These are phyloP conservation scores for Diploptera punctata DNA, from an alignment of 2,888 invertebrate genomes.

Conservation along the genomic window DNA sequence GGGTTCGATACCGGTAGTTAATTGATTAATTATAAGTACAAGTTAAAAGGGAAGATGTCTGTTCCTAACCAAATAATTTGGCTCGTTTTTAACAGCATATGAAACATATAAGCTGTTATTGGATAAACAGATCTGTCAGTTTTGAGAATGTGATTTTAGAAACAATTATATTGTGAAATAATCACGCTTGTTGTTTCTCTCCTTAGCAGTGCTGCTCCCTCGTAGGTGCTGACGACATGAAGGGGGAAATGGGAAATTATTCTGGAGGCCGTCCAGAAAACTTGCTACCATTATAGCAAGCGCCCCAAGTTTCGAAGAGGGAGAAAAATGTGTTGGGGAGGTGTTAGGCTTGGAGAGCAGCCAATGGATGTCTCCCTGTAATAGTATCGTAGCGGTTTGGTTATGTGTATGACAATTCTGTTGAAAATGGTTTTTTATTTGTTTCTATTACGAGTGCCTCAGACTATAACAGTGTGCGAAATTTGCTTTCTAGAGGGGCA, in stretches of 20 bases:
- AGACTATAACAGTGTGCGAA: background rate
- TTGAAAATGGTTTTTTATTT: background rate
- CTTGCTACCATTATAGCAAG: slow-evolving; percentile 22
- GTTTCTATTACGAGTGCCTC: background rate
- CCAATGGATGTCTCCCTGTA: slow-evolving; percentile 20
- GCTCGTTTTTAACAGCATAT: no score
- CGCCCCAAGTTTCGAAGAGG: slow-evolving; percentile 9
- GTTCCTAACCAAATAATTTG: no score
- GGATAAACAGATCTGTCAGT: no score
- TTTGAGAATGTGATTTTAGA: no score
- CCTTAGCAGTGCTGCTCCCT: background rate
- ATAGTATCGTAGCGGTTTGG: background rate
- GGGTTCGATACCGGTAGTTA: no score
- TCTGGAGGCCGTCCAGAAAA: slow-evolving; percentile 22
- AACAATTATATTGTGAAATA: no score
- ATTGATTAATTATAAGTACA: no score
- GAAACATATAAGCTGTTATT: no score
- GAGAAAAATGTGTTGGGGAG: slow-evolving; percentile 18
- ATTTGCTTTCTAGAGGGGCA: no score
- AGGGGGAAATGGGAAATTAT: slow-evolving; percentile 28
- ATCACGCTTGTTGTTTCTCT: no score
- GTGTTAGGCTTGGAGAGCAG: slow-evolving; percentile 25
- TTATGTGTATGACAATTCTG: slow-evolving; percentile 11
- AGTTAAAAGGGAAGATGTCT: no score
- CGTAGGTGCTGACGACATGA: background rate